Evolutionary conservation across 2,888 invertebrate genomes (phyloP).

Genomic region (Macrosoma leucophasiata): DNA sequence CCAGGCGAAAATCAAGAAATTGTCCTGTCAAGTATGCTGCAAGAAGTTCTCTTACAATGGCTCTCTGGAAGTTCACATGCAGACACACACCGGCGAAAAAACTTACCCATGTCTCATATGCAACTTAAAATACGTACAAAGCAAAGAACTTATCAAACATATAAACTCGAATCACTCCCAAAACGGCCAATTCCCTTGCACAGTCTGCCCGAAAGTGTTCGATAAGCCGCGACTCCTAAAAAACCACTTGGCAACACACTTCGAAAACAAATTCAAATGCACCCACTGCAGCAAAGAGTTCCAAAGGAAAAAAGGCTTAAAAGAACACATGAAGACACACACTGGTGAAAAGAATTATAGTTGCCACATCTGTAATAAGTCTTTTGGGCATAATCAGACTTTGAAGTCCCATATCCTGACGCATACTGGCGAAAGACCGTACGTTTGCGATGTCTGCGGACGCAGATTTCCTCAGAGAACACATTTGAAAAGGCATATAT

Average conservation of each 20-base stretch:
- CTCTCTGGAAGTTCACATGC: conserved; percentile 42
- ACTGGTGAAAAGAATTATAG: conserved; percentile 50
- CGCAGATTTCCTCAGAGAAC: conserved; percentile 54
- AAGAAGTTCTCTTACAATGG: conserved; percentile 43
- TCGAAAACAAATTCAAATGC: conserved; percentile 46
- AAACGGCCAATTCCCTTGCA: conserved; percentile 43
- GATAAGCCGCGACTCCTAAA: conserved; percentile 47
- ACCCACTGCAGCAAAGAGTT: conserved; percentile 49
- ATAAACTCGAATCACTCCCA: conserved; percentile 39
- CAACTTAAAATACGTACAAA: conserved; percentile 38
- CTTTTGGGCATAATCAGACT: conserved; percentile 58
- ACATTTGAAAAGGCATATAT: conserved; percentile 58
- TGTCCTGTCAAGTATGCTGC: conserved; percentile 38
- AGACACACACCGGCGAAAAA: conserved; percentile 46
- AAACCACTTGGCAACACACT: conserved; percentile 49
- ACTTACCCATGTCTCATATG: conserved; percentile 47
- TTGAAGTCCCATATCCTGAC: conserved; percentile 59
- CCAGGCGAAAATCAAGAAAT: conserved; percentile 29
- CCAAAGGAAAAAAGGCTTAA: conserved; percentile 51
- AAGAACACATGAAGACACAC: conserved; percentile 59
- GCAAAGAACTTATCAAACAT: conserved; percentile 52
- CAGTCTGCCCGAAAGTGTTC: conserved; percentile 40
- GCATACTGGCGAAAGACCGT: conserved; percentile 57
- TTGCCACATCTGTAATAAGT: conserved; percentile 47
- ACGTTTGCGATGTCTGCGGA: conserved; percentile 59